These are phyloP conservation scores for Argyrosomus japonicus DNA, from an alignment of 2,113 vertebrate genomes.

Conservation along the genomic window DNA sequence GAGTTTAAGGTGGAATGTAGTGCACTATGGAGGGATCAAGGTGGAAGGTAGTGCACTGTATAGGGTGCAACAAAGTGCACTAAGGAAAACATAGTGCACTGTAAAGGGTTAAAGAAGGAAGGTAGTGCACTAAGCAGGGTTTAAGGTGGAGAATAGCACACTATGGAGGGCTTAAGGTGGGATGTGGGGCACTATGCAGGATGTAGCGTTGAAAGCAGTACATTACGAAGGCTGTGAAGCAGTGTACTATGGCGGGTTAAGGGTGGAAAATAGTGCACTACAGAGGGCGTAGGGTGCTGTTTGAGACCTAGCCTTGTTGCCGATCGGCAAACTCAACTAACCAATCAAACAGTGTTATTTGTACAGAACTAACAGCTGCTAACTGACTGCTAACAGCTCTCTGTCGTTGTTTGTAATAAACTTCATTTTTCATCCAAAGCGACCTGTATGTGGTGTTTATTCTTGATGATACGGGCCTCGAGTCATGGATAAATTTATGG, in stretches of 20 bases:
- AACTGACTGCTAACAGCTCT: slow-evolving; percentile 79
- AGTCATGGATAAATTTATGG: not conserved
- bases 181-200: not conserved
- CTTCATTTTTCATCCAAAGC: slow-evolving; percentile 80
- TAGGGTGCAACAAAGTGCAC: no score
- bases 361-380: slow-evolving; percentile 81
- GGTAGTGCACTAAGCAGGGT: not conserved
- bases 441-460: no score
- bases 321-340: slow-evolving; percentile 51
- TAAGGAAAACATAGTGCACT: no score
- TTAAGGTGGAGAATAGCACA: slow-evolving; percentile 21
- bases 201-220: not conserved
- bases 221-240: not conserved
- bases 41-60: no score
- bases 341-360: slow-evolving; percentile 77
- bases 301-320: slow-evolving; percentile 68
- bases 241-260: slow-evolving; percentile 2
- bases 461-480: no score
- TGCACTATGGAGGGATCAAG: not conserved
- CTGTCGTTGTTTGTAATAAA: slow-evolving; percentile 83
- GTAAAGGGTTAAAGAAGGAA: not conserved
- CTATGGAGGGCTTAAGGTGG: not conserved
- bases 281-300: slow-evolving; percentile 63
- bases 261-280: slow-evolving; percentile 24
- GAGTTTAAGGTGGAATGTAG: not conserved